phyloP scores from a whole-genome alignment of 2,888 invertebrate genomes.

The Mycalesis mineus region DNA sequence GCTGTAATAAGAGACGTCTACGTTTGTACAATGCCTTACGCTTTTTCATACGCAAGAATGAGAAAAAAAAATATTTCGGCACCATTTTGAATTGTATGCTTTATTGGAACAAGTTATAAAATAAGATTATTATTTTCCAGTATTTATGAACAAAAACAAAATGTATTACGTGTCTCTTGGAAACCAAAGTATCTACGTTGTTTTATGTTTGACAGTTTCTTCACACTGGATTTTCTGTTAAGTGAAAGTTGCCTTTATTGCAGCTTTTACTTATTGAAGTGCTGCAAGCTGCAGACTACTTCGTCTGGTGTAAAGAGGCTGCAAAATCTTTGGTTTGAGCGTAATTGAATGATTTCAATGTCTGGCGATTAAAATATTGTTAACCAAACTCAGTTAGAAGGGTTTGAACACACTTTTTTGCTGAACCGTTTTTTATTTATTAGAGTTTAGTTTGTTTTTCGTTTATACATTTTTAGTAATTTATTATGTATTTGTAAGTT shows the following conservation, averaged over 20 bases:
- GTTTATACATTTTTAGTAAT: slow-evolving; percentile 17
- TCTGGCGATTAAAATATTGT: slow-evolving; percentile 10
- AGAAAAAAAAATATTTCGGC: neutral
- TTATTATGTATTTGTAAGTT: slow-evolving; percentile 21
- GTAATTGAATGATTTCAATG: slow-evolving; percentile 9
- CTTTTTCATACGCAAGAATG: neutral
- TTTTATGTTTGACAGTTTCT: slow-evolving; percentile 36
- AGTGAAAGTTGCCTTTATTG: too few species aligned
- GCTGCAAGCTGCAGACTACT: too few species aligned
- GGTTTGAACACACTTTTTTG: slow-evolving; percentile 6
- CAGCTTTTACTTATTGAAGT: too few species aligned
- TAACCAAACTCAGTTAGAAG: slow-evolving; percentile 7
- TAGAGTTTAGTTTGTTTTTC: slow-evolving; percentile 26
- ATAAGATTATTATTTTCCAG: slow-evolving; percentile 53
- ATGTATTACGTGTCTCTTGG: slow-evolving; percentile 49
- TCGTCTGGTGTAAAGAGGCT: too few species aligned
- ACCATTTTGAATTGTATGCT: slow-evolving; percentile 8
- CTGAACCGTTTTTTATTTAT: slow-evolving; percentile 18
- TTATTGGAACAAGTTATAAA: slow-evolving; percentile 6
- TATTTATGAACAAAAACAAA: slow-evolving; percentile 41
- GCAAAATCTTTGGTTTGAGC: slow-evolving; percentile 40
- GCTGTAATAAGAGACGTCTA: neutral
- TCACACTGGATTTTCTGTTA: too few species aligned
- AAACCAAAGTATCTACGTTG: slow-evolving; percentile 55
- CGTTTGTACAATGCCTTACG: neutral